Evolutionary conservation across 2,797 vertebrate species (phyloP).

Genomic region (Sarcoramphus papa): DNA sequence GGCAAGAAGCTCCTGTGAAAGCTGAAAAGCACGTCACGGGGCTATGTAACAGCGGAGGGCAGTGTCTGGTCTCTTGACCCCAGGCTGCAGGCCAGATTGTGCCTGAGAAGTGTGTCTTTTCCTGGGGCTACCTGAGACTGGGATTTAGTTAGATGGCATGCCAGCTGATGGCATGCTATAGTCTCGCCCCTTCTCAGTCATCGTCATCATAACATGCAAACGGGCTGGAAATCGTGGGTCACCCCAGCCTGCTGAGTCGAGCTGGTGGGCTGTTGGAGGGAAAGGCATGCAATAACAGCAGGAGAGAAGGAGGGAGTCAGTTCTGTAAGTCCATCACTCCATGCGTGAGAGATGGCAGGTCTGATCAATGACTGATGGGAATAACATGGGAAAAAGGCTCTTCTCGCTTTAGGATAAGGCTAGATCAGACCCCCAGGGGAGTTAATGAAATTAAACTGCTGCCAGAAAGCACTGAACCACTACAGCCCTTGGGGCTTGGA

Average conservation of each 20-base stretch:
- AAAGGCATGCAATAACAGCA: rapidly evolving
- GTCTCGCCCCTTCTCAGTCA: not conserved
- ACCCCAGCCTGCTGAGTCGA: not conserved
- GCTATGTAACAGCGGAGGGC: not conserved
- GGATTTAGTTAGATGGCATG: not conserved
- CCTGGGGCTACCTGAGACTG: not conserved
- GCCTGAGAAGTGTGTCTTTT: not conserved
- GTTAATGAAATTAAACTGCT: not conserved
- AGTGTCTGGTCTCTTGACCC: not conserved
- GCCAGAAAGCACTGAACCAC: not conserved
- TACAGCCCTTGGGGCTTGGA: not conserved
- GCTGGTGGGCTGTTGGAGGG: not conserved
- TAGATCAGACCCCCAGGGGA: not conserved
- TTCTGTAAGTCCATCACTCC: not conserved
- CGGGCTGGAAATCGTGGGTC: not conserved
- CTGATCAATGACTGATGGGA: not conserved
- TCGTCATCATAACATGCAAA: not conserved
- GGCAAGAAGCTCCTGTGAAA: not conserved
- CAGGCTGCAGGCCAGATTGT: not conserved
- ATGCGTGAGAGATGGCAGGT: rapidly evolving
- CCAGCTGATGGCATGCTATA: not conserved
- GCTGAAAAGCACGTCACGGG: not conserved
- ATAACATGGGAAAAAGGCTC: not conserved
- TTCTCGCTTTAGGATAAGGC: not conserved
- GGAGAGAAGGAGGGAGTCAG: not conserved